Conservation (phyloP, 2,113 vertebrate species). For the Rhizomys pruinosus region DNA sequence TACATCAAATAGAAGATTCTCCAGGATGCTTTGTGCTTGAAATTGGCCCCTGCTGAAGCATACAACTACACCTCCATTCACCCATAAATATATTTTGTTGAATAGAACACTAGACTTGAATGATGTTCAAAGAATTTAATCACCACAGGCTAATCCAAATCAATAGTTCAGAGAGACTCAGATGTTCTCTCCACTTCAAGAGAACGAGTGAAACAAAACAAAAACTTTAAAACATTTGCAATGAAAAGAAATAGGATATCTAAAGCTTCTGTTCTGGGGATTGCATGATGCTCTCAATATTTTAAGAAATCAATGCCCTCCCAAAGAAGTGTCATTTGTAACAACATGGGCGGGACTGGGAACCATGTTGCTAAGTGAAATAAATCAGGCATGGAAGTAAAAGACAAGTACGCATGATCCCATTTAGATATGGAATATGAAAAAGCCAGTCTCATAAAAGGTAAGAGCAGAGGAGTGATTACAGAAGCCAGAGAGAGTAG, state of each 20-base stretch:
- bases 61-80: neutral
- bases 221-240: neutral
- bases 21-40: neutral
- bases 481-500: neutral
- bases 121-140: neutral
- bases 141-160: slow-evolving; percentile 11
- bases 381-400: neutral
- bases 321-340: neutral
- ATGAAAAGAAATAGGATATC: neutral
- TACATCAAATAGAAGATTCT: slow-evolving; percentile 4
- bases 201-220: neutral
- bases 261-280: neutral
- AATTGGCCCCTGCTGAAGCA: neutral
- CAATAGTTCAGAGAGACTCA: neutral
- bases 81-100: neutral
- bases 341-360: neutral
- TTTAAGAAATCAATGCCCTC: slow-evolving; percentile 34
- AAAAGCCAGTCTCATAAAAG: neutral
- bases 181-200: neutral
- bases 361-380: neutral
- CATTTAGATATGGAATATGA: neutral
- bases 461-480: neutral
- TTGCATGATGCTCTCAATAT: neutral
- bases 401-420: neutral
- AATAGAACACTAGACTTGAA: neutral